Conservation (phyloP, 2,797 vertebrate species). For the Petrocephalus schoutedeni region DNA sequence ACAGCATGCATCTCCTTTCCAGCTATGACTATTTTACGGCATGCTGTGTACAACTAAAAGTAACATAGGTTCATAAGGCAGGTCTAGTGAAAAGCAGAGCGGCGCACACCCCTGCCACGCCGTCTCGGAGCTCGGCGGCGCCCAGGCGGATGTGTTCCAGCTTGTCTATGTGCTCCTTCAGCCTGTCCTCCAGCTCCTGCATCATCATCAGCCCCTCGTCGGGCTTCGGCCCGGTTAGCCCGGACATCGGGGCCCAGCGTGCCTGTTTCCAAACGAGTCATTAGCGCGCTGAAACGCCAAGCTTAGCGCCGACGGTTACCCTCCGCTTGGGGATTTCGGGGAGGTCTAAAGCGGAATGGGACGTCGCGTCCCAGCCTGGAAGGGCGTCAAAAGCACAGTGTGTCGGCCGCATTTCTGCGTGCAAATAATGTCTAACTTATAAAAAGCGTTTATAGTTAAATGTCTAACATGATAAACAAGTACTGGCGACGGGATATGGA, state of each 20-base stretch:
- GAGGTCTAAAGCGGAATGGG: background rate
- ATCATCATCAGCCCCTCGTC: slow-evolving; percentile 69
- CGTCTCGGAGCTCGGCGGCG: slow-evolving; percentile 58
- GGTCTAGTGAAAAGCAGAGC: background rate
- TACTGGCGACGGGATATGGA: background rate
- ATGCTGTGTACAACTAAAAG: background rate
- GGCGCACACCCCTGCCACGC: slow-evolving; percentile 50
- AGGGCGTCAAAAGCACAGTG: background rate
- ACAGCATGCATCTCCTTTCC: background rate
- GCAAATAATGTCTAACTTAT: background rate
- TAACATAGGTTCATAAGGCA: background rate
- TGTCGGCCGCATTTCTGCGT: background rate
- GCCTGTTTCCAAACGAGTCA: slow-evolving; percentile 25
- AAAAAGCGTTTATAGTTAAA: background rate
- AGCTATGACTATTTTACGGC: background rate
- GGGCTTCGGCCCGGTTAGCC: slow-evolving; percentile 33
- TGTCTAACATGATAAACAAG: background rate
- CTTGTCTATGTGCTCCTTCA: slow-evolving; percentile 69
- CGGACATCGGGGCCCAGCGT: slow-evolving; percentile 50
- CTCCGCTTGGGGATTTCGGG: background rate
- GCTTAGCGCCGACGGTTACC: background rate
- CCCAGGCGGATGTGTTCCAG: slow-evolving; percentile 66
- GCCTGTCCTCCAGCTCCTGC: slow-evolving; percentile 68
- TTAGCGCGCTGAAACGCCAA: background rate
- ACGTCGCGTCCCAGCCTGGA: background rate